Base-by-base conservation (phyloP, 2,113 vertebrate species). In the Fulmarus glacialis region DNA sequence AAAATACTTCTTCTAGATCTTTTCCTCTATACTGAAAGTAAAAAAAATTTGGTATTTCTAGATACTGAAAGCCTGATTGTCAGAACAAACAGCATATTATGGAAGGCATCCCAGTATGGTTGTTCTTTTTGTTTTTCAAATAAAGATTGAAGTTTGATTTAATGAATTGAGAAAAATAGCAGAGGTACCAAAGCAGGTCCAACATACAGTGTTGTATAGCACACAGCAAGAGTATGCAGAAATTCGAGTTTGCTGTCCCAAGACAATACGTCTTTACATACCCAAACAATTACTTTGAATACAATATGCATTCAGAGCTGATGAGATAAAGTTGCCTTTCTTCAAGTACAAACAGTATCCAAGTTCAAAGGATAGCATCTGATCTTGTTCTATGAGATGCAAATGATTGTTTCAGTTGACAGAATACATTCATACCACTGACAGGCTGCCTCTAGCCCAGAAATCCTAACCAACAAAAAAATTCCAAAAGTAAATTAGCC, bases 301-400 rank as follows among this genome's bases (percentile, higher is more conserved):
- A 90, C 79, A 92, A 26, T 62, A 71, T 8, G 58, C 12, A 56
- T 63, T 94, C 74, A 70, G 59, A 86, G 18, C 21, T 73, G 79
- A 93, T 74, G 88, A 94, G 71, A 93, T 92, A 80, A 95, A 94
- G 71, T 50, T 92, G 63, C 38, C 38, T 92, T 94, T 90, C 63
- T 92, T 95, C 67, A 86, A 89, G 82, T 63, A 90, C 79, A 93
- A 85, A 94, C 45, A 90, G 74, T 70, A 90, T 83, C 34, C 20
- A 90, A 42, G 85, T 89, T 94, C 67, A 92, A 93, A 90, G 85
- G n/a, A 94, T 48, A 87, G 62, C 58, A 90, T 73, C 74, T 42
- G 17, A 81, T 92, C 88, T 88, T 70, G 45, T 81, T 86, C 87
- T 81, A 1, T 32, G 71, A 89, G 86, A 94, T 59, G 71, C 50